Evolutionary conservation across 2,797 vertebrate species (phyloP), one percentile per base, ranked within the genome.

Genomic region (Steatocranus sp.): DNA sequence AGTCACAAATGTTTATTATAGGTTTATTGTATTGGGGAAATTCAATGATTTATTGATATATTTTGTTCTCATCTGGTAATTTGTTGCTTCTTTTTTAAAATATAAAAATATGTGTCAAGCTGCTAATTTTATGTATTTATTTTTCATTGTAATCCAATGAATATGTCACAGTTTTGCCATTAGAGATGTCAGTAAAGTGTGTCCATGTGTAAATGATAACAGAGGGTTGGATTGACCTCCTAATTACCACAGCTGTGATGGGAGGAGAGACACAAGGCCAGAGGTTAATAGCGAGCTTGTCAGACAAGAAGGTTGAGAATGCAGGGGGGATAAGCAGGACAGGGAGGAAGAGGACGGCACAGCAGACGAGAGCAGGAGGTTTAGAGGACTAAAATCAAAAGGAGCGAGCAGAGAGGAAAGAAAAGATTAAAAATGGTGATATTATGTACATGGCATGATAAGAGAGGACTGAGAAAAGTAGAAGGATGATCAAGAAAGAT

Each of bases 211-310:
- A 97, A 98, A 97, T 97, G 97, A 98, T 96, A 97, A 97, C 97
- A 96, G 96, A 96, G 96, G 97, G 96, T 96, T 96, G 95, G 96
- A 97, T 96, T 97, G 97, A 98, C 97, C 98, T 97, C 97, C 98
- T 98, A 98, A 99, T 98, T 98, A 99, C 98, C 97, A 97, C 96
- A 97, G 96, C 95, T 91, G 96, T 97, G 97, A 97, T 97, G 97
- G 97, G 95, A 97, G 94, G 86, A 97, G 96, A 96, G 96, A 96
- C 95, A 95, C 89, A 75, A 91, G 93, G 97, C 95, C 96, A 98
- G 96, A 96, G 97, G 98, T 98, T 99, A 98, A 99, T 97, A 97
- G 97, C 95, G 94, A 95, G 96, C 96, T 90, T 93, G 90, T 91
- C 3, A 79, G 87, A 93, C 92, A 93, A 88, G 83, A 85, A 51